Conservation (phyloP, 2,113 vertebrate genomes). For the Saguinus midas region DNA sequence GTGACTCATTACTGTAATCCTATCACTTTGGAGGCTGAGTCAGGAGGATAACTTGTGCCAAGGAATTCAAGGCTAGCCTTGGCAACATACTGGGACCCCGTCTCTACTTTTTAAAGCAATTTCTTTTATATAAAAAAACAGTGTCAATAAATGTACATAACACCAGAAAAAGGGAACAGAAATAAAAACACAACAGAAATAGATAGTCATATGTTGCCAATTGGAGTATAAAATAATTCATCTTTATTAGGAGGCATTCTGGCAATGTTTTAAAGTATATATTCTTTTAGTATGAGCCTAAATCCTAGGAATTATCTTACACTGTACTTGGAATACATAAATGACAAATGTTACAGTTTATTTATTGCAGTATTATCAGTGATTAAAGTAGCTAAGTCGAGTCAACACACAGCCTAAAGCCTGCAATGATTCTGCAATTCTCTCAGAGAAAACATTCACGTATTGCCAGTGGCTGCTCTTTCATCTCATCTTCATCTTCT, state of each 20-base stretch:
- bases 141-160: background rate
- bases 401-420: background rate
- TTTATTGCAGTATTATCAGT: background rate
- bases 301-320: background rate
- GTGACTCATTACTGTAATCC: no score
- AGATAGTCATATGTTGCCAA: background rate
- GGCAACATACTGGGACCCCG: no score
- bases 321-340: background rate
- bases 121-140: background rate
- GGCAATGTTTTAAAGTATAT: background rate
- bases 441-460: background rate
- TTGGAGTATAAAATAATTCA: background rate
- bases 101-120: no score
- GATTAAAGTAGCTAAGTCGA: background rate
- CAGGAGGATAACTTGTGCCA: no score
- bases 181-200: slow-evolving; percentile 3
- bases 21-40: no score
- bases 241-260: background rate
- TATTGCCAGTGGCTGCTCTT: background rate
- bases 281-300: background rate
- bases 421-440: background rate
- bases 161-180: background rate
- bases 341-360: background rate
- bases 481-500: background rate
- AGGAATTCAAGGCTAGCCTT: no score